Percentiles rank a stretch among this genome's conserved stretches.
Conservation (phyloP, 2,888 invertebrate genomes). For the Drosophila histrio region DNA sequence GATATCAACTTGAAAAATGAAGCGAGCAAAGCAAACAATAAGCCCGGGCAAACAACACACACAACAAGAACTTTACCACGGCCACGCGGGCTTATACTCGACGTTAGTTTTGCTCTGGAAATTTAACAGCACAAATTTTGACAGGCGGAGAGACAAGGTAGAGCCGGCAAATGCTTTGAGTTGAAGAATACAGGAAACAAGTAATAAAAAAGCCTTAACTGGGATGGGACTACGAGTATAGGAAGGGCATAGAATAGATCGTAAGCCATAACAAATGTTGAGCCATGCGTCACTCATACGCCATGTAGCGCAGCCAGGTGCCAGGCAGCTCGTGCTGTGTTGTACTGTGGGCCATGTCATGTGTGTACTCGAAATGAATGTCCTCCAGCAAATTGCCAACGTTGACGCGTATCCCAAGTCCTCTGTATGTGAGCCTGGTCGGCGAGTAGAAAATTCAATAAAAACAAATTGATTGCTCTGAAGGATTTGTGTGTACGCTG, state of each 20-base stretch:
- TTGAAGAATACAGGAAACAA: conserved; percentile 52
- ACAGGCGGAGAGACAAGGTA: conserved; percentile 53
- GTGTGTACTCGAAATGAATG: conserved; percentile 63
- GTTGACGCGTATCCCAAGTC: conserved; percentile 20
- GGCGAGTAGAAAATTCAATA: conserved; percentile 69
- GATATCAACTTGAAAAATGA: conserved; percentile 73
- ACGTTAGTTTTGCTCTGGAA: conserved; percentile 48
- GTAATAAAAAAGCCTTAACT: conserved; percentile 49
- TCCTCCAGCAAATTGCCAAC: conserved; percentile 58
- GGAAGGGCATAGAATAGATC: conserved; percentile 31
- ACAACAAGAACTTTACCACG: conserved; percentile 7
- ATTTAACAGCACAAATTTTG: conserved; percentile 68
- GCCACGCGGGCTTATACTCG: conserved; percentile 35
- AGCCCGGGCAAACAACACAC: conserved; percentile 13
- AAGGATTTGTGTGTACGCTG: conserved; percentile 62
- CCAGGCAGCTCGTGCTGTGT: conserved; percentile 8
- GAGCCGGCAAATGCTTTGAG: not conserved
- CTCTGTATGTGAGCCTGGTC: not conserved
- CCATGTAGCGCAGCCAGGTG: conserved; percentile 47
- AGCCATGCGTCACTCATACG: conserved; percentile 75
- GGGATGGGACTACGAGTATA: conserved; percentile 9
- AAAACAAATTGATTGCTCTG: conserved; percentile 76
- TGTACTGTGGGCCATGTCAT: conserved; percentile 45
- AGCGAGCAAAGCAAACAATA: conserved; percentile 48
- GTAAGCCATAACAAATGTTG: conserved; percentile 67